Percentiles rank a stretch among this genome's conserved stretches.
phyloP scores from a whole-genome alignment of 2,888 invertebrate species.

The Halocaridina rubra region DNA sequence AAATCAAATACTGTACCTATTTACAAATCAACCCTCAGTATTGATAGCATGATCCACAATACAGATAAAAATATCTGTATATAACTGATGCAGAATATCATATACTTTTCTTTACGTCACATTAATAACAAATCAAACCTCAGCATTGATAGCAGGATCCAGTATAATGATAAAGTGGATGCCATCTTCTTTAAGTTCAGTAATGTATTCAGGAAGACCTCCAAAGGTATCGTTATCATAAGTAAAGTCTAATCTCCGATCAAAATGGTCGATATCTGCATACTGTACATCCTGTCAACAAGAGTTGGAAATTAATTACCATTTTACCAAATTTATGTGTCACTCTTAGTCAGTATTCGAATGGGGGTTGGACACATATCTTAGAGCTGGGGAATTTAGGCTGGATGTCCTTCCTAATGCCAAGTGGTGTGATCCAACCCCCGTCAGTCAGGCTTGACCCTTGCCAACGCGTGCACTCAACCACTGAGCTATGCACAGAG shows the following conservation, averaged over 20 bases:
- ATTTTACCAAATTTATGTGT: not conserved
- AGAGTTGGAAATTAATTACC: not conserved
- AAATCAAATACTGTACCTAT: too few relatives aligned
- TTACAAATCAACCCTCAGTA: not conserved
- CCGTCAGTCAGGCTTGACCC: too few relatives aligned
- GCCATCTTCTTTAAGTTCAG: slow-evolving; percentile 63
- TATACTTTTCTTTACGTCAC: not conserved
- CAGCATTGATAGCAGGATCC: slow-evolving; percentile 47
- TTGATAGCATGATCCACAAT: not conserved
- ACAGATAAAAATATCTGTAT: not conserved
- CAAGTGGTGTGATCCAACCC: too few relatives aligned
- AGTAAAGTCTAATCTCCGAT: slow-evolving; percentile 68
- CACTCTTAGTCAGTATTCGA: too few relatives aligned
- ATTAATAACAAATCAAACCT: not conserved
- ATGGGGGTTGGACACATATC: too few relatives aligned
- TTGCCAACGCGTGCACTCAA: too few relatives aligned
- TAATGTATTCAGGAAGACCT: slow-evolving; percentile 65
- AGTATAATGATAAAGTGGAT: slow-evolving; percentile 65
- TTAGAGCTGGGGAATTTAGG: too few relatives aligned
- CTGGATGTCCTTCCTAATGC: too few relatives aligned
- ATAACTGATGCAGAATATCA: not conserved
- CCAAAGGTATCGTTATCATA: slow-evolving; percentile 64
- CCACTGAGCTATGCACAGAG: not conserved
- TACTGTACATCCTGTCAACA: slow-evolving; percentile 74
- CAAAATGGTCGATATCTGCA: slow-evolving; percentile 69